Evolutionary conservation across 2,797 vertebrate genomes (phyloP), one percentile per base, ranked within the genome.

Genomic region (Clangula hyemalis): DNA sequence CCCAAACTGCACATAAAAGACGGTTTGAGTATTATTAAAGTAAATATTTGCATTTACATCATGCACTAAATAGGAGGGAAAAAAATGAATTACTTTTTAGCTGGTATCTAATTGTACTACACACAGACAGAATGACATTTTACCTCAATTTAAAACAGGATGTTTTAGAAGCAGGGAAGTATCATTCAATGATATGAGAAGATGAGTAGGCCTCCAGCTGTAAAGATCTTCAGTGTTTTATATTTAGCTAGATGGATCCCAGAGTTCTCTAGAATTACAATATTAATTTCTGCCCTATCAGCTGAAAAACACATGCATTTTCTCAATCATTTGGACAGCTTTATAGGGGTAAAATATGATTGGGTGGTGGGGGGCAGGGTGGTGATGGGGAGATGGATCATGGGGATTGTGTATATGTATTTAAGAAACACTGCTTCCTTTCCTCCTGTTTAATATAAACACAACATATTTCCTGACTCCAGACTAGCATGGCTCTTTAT

Each of bases 401-500:
- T 78, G 70, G 61, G 70, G 87, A 84, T 47, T 58, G 28, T 2
- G 0, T 56, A 16, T 56, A 74, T n/a, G 7, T 45, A 62, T 72
- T 89, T 70, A 51, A 89, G 49, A 62, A 89, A 47, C 45, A 5
- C 53, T 87, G 78, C 45, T 71, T 84, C 25, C 27, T 88, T 93
- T 56, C 11, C 34, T 27, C 11, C 45, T 66, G 0, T 73, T 89
- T 86, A 77, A 68, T 66, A 74, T 54, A 81, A 92, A 32, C 61
- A 58, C 36, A 30, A 16, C 58, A 10, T 82, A 85, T 69, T 71
- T 96, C 68, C 62, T 13, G 39, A 66, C 79, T 87, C 70, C 82
- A 73, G 84, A 79, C 34, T 19, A 56, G 45, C 62, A 49, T 4
- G 7, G 79, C 85, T 96, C 87, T 87, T 95, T 93, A 97, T 97